phyloP scores from a whole-genome alignment of 2,888 invertebrate genomes.

The Dendrolimus pini region DNA sequence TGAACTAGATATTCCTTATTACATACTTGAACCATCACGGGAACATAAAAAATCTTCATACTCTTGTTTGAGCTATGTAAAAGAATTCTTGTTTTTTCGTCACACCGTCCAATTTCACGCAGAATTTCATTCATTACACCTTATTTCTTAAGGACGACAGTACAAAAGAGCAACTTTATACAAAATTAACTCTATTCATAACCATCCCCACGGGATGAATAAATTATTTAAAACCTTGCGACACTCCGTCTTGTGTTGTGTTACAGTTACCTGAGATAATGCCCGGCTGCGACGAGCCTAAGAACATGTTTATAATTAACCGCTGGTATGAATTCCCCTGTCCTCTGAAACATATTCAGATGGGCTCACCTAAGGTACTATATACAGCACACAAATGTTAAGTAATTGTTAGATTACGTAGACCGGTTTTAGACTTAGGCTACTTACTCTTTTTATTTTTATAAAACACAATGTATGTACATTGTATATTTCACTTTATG shows the following conservation, averaged over 20 bases:
- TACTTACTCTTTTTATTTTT: too few species aligned
- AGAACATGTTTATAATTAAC: slow-evolving; percentile 32
- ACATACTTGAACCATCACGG: too few species aligned
- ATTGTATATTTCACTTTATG: too few species aligned
- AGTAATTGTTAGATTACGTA: too few species aligned
- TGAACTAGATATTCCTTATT: too few species aligned
- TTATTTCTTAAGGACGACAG: background rate
- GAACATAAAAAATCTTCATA: too few species aligned
- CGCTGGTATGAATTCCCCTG: slow-evolving; percentile 28
- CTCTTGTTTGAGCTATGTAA: too few species aligned
- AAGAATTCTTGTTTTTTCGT: background rate
- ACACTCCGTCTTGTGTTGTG: slow-evolving; percentile 17
- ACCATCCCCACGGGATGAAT: background rate
- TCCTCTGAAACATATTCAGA: slow-evolving; percentile 16
- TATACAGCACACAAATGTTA: too few species aligned
- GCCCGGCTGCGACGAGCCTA: slow-evolving; percentile 20
- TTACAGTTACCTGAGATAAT: slow-evolving; percentile 21
- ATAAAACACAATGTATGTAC: too few species aligned
- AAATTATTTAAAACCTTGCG: slow-evolving; percentile 3
- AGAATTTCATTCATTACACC: background rate
- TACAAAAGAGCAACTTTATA: background rate
- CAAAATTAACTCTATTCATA: background rate
- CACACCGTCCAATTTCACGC: background rate
- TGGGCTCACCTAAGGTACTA: slow-evolving; percentile 9
- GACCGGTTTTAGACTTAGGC: too few species aligned